These are phyloP conservation scores for Nomada fucata DNA, from an alignment of 2,888 invertebrate species.

Conservation along the genomic window DNA sequence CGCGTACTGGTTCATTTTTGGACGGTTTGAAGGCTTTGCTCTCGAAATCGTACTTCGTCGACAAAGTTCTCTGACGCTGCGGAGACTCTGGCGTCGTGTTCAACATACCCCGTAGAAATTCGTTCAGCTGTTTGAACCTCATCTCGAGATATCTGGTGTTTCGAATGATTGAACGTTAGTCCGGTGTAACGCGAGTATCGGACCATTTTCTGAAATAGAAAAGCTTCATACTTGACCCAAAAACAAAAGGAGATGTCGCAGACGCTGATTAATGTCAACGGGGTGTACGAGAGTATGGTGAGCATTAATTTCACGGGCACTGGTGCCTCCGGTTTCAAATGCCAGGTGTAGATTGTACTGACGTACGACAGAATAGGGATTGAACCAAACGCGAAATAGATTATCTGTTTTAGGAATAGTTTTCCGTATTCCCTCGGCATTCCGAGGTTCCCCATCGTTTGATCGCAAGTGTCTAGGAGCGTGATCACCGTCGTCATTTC, in stretches of 20 bases:
- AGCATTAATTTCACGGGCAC: slow-evolving; percentile 1
- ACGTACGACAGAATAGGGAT: background rate
- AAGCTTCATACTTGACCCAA: slow-evolving; percentile 64
- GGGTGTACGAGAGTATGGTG: background rate
- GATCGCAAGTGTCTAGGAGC: slow-evolving; percentile 55
- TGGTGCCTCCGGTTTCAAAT: slow-evolving; percentile 4
- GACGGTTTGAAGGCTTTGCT: slow-evolving; percentile 19
- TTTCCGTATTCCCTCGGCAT: slow-evolving; percentile 53
- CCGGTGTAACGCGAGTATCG: background rate
- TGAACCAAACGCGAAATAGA: background rate
- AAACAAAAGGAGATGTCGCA: slow-evolving; percentile 60
- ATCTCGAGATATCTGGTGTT: slow-evolving; percentile 44
- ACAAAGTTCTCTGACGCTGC: slow-evolving; percentile 63
- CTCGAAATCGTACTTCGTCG: slow-evolving; percentile 49
- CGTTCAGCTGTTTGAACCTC: slow-evolving; percentile 63
- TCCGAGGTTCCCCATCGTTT: slow-evolving; percentile 62
- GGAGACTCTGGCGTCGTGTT: slow-evolving; percentile 64
- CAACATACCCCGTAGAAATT: slow-evolving; percentile 60
- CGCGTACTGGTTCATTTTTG: background rate
- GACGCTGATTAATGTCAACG: slow-evolving; percentile 40
- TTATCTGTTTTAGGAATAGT: slow-evolving; percentile 39
- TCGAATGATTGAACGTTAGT: background rate
- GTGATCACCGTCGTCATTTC: slow-evolving; percentile 15
- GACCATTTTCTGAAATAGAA: background rate
- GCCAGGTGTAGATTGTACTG: background rate